Evolutionary conservation across 2,113 vertebrate genomes (phyloP), one percentile per base, ranked within the genome.

Genomic region (Zapornia atra): DNA sequence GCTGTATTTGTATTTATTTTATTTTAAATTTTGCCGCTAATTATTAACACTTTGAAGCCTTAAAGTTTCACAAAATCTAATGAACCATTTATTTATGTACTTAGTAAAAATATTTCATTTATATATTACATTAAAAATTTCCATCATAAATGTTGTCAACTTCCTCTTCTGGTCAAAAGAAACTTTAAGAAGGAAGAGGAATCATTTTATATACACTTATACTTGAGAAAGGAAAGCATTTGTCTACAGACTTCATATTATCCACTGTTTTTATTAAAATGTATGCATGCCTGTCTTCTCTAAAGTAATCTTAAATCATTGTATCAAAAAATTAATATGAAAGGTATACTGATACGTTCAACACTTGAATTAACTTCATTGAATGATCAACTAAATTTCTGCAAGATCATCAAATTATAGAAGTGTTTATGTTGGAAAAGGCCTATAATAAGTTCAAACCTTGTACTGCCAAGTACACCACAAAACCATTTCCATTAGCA

Each of bases 311-410:
- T 63, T 38, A 50, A 73, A 18, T 38, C 5, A 20, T 48, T 64
- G 3, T 44, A 71, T 33, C 3, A 6, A 64, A 34, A 5, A 2
- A 28, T 71, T 48, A 60, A 31, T 64, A 25, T 1, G 3, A 16
- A 3, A 53, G 6, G 4, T 28, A 22, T 61, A 69, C 3, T 36
- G 22, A 54, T 3, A 15, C 0, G 0, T 28, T 51, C 11, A 28
- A 11, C 3, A 69, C 61, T n/a, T 77, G 78, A 25, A 25, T 14
- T 88, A 22, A 15, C 12, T 77, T 86, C 3, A 29, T 7, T 80
- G 38, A 75, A 82, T 5, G 15, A 53, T 44, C 22, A 76, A 8
- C 0, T 64, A 25, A 38, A 69, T 48, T 42, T 7, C 6, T 77
- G 5, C 6, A 56, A 26, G 22, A 34, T 10, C 11, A 18, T 12